Conservation (phyloP, 2,797 vertebrate genomes). For the Galagoides demidoff region DNA sequence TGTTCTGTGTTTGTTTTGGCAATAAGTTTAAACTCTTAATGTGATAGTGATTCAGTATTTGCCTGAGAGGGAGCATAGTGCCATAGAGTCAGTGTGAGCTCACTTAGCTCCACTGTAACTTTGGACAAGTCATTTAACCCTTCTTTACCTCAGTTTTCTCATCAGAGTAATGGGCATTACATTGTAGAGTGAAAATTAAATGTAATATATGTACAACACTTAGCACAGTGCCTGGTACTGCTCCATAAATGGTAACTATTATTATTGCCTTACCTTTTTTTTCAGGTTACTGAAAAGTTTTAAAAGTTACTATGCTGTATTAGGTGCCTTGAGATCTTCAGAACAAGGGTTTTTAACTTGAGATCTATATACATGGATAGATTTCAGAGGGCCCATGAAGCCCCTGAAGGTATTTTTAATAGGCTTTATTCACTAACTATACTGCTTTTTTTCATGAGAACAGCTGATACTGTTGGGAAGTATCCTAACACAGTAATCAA, state of each 20-base stretch:
- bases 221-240: background rate
- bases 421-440: background rate
- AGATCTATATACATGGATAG: background rate
- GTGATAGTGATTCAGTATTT: slow-evolving; percentile 24
- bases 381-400: slow-evolving; percentile 26
- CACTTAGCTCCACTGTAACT: slow-evolving; percentile 14
- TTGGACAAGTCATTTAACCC: slow-evolving; percentile 27
- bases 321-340: slow-evolving; percentile 25
- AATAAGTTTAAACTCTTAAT: slow-evolving; percentile 49
- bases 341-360: slow-evolving; percentile 34
- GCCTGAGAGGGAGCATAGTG: background rate
- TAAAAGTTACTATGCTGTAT: background rate
- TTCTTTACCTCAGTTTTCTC: slow-evolving; percentile 45
- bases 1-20: slow-evolving; percentile 53
- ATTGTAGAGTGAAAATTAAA: slow-evolving; percentile 43
- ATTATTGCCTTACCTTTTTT: background rate
- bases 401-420: slow-evolving; percentile 22
- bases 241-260: slow-evolving; percentile 27
- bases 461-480: background rate
- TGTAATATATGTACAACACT: background rate
- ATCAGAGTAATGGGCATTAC: background rate
- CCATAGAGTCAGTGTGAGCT: background rate
- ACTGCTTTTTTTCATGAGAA: slow-evolving; percentile 5
- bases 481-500: background rate
- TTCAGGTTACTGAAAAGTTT: too few relatives aligned